A percentile compares a stretch with the other conserved stretches of the same genome.
These are phyloP conservation scores for Batillaria attramentaria DNA, from an alignment of 1,140 invertebrate species.

Conservation along the genomic window DNA sequence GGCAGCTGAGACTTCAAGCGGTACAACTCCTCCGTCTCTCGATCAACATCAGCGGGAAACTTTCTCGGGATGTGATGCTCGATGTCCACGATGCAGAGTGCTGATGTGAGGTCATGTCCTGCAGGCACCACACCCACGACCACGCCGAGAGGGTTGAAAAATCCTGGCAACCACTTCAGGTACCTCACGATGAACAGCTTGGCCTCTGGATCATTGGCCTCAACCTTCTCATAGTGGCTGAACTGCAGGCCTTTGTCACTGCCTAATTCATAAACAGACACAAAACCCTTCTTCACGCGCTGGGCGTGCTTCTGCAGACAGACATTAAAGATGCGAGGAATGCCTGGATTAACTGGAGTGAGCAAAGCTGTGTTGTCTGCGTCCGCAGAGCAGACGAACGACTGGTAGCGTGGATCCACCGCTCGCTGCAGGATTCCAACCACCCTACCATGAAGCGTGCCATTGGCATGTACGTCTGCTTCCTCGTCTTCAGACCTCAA, in stretches of 20 bases:
- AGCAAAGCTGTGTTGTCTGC: slow-evolving; percentile 58
- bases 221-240: slow-evolving; percentile 55
- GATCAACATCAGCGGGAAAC: slow-evolving; percentile 36
- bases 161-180: slow-evolving; percentile 58
- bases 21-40: slow-evolving; percentile 40
- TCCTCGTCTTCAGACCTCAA: slow-evolving; percentile 8
- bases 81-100: slow-evolving; percentile 55
- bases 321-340: slow-evolving; percentile 59
- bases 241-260: slow-evolving; percentile 49
- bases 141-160: slow-evolving; percentile 60
- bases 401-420: slow-evolving; percentile 50
- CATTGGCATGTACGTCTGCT: slow-evolving; percentile 1
- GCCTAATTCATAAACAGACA: slow-evolving; percentile 60
- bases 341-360: slow-evolving; percentile 60
- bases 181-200: slow-evolving; percentile 67
- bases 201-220: slow-evolving; percentile 36
- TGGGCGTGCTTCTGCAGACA: slow-evolving; percentile 40
- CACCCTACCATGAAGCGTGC: slow-evolving; percentile 51
- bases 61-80: slow-evolving; percentile 53
- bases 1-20: slow-evolving; percentile 39
- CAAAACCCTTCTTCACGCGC: slow-evolving; percentile 46
- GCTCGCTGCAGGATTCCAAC: slow-evolving; percentile 59
- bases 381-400: slow-evolving; percentile 63
- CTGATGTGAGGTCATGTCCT: slow-evolving; percentile 47
- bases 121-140: slow-evolving; percentile 58